Conservation (phyloP, 2,888 invertebrate genomes). For the Noctua fimbriata region DNA sequence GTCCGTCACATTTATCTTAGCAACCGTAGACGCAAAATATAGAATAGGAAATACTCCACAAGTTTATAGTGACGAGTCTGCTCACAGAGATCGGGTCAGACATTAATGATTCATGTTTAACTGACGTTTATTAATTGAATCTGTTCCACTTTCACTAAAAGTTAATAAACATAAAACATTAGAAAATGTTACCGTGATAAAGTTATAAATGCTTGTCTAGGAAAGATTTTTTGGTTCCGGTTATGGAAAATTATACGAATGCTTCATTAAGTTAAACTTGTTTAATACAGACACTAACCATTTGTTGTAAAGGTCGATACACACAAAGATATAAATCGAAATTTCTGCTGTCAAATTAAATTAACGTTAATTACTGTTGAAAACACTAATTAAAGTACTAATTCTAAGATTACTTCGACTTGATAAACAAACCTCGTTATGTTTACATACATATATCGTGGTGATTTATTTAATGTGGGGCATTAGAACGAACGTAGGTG, state of each 20-base stretch:
- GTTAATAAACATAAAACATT: constrained; percentile 25
- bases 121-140: constrained; percentile 14
- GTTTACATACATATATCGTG: neutral
- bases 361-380: constrained; percentile 11
- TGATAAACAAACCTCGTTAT: constrained; percentile 11
- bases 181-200: constrained; percentile 13
- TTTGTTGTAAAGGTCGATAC: constrained; percentile 8
- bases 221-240: constrained; percentile 9
- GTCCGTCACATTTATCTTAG: neutral
- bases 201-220: constrained; percentile 2
- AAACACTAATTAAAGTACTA: constrained; percentile 18
- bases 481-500: neutral
- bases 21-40: neutral
- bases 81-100: neutral
- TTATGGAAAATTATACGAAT: neutral
- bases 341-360: constrained; percentile 1
- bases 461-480: neutral
- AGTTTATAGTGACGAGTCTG: neutral
- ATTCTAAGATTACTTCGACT: constrained; percentile 10
- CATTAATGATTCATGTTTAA: neutral
- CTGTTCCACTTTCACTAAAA: constrained; percentile 26
- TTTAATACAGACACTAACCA: neutral
- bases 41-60: neutral
- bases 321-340: constrained; percentile 5
- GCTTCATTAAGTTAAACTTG: neutral